Conservation (phyloP, 2,888 invertebrate species). For the Drosophila fulvimacula region DNA sequence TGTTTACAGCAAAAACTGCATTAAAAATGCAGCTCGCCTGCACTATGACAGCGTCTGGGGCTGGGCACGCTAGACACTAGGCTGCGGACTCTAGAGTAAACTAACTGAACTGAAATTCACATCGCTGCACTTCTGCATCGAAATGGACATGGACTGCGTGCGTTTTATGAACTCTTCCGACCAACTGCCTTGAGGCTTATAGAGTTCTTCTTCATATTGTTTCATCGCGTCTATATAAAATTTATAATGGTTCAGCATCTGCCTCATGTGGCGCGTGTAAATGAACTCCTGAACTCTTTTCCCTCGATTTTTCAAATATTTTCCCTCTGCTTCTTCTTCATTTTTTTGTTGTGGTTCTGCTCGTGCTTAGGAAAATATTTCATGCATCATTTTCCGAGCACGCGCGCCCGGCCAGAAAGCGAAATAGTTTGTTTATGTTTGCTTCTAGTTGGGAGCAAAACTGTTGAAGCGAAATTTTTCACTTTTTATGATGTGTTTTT, state of each 20-base stretch:
- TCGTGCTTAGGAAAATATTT: conserved; percentile 53
- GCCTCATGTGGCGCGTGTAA: conserved; percentile 46
- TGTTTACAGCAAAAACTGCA: conserved; percentile 69
- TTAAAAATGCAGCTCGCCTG: conserved; percentile 62
- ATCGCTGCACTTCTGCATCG: conserved; percentile 8
- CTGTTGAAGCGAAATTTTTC: conserved; percentile 25
- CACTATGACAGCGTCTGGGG: conserved; percentile 19
- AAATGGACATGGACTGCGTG: conserved; percentile 30
- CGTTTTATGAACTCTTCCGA: conserved; percentile 52
- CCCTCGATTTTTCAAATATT: conserved; percentile 10
- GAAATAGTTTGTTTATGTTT: conserved; percentile 71
- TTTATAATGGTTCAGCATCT: conserved; percentile 38
- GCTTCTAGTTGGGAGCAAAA: conserved; percentile 45
- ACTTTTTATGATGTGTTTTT: conserved; percentile 74
- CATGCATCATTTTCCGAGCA: conserved; percentile 54
- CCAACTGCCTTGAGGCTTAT: conserved; percentile 7
- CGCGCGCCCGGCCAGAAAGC: conserved; percentile 18
- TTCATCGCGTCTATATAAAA: conserved; percentile 28
- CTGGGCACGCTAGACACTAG: conserved; percentile 6
- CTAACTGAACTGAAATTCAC: conserved; percentile 27
- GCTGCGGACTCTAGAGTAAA: conserved; percentile 33
- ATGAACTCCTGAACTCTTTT: conserved; percentile 53
- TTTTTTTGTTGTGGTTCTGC: not conserved
- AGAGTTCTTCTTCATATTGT: conserved; percentile 14
- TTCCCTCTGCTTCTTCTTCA: not conserved